Percentiles rank a stretch among this genome's conserved stretches.
phyloP scores from a whole-genome alignment of 2,797 vertebrate species.

The Brotula barbata region DNA sequence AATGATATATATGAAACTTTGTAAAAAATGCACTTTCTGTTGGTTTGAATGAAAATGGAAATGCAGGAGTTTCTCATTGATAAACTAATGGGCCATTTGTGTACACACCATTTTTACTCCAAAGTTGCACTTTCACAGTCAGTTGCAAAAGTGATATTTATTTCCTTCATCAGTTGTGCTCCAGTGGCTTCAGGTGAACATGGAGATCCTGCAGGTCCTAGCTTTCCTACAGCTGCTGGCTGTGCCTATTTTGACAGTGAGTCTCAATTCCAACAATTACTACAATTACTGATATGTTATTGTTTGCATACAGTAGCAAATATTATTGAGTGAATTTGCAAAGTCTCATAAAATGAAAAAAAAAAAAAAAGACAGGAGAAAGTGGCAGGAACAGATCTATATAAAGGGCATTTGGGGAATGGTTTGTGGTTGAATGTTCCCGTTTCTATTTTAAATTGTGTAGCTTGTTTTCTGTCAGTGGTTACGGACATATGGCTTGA shows the following conservation, averaged over 20 bases:
- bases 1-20: no score
- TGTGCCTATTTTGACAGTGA: conserved; percentile 66
- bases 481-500: conserved; percentile 21
- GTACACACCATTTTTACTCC: no score
- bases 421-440: conserved; percentile 50
- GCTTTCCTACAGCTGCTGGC: conserved; percentile 65
- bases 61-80: no score
- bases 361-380: background rate
- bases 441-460: conserved; percentile 44
- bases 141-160: background rate
- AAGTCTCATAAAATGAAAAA: conserved; percentile 16
- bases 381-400: background rate
- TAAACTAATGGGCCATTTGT: no score
- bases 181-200: conserved; percentile 48
- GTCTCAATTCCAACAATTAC: conserved; percentile 32
- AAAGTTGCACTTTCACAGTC: no score
- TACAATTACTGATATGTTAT: background rate
- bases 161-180: conserved; percentile 11
- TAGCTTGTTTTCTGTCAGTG: conserved; percentile 30
- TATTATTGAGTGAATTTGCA: background rate
- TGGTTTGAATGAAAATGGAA: no score
- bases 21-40: no score
- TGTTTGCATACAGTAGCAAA: background rate
- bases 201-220: conserved; percentile 69
- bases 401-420: background rate